Percentiles rank a stretch among this genome's conserved stretches.
Evolutionary conservation across 2,888 invertebrate species (phyloP).

Genomic region (Priocnemis perturbator): DNA sequence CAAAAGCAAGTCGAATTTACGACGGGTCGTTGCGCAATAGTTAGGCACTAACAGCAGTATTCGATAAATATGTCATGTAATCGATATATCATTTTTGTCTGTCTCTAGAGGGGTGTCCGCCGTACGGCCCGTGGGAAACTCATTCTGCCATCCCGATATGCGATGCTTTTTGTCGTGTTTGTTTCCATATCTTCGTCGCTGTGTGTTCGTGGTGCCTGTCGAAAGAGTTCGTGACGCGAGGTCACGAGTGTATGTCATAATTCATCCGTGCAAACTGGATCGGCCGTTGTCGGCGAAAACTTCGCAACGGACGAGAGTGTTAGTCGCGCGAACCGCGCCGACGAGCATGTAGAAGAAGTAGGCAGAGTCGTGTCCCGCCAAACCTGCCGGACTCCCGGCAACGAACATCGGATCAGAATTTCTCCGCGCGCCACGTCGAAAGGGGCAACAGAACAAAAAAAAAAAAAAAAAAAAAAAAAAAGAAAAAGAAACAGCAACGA

Average conservation of each 20-base stretch:
- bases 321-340: no score
- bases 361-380: no score
- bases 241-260: neutral
- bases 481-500: no score
- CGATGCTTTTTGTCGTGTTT: slow-evolving; percentile 37
- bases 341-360: no score
- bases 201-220: slow-evolving; percentile 39
- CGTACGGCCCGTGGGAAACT: slow-evolving; percentile 50
- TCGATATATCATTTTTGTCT: slow-evolving; percentile 12
- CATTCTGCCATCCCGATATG: slow-evolving; percentile 30
- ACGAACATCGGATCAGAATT: no score
- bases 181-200: slow-evolving; percentile 30
- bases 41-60: no score
- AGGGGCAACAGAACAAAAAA: no score
- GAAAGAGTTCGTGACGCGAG: slow-evolving; percentile 8
- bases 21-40: slow-evolving; percentile 47
- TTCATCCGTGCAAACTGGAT: neutral
- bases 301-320: no score
- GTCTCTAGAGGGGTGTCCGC: slow-evolving; percentile 18
- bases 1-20: slow-evolving; percentile 45
- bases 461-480: no score
- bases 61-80: slow-evolving; percentile 16
- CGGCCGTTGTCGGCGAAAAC: no score
- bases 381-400: no score
- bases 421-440: no score